Conservation (phyloP, 37 sponge, comb jelly and placozoan genomes). For the Hormiphora californensis region DNA sequence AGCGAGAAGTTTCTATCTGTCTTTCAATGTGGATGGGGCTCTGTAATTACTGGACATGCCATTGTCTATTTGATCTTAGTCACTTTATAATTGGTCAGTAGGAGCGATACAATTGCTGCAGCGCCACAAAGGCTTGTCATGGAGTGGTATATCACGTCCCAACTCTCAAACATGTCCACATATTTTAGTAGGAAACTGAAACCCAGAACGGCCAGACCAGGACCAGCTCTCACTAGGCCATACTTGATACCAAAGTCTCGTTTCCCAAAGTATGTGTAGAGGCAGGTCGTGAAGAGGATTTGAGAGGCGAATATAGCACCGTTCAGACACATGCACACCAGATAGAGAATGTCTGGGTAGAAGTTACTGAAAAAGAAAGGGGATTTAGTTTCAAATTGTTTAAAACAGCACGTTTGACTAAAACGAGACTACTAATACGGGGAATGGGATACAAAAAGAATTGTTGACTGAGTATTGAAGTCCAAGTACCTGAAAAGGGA, state of each 20-base stretch:
- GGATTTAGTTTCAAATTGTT: not conserved
- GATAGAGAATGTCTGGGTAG: slow-evolving; percentile 31
- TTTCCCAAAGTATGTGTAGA: slow-evolving; percentile 46
- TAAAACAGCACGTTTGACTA: too few species aligned
- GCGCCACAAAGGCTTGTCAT: not conserved
- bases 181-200: slow-evolving; percentile 51
- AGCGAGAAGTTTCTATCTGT: too few species aligned
- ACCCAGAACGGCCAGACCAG: slow-evolving; percentile 40
- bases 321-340: slow-evolving; percentile 37
- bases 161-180: slow-evolving; percentile 13
- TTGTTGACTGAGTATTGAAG: not conserved
- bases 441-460: not conserved
- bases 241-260: slow-evolving; percentile 38
- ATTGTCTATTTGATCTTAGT: slow-evolving; percentile 24
- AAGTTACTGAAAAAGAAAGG: not conserved
- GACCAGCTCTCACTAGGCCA: slow-evolving; percentile 46
- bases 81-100: slow-evolving; percentile 11
- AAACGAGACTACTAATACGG: too few species aligned
- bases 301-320: slow-evolving; percentile 51
- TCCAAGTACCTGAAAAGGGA: not conserved
- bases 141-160: slow-evolving; percentile 12
- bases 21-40: too few species aligned
- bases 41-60: too few species aligned
- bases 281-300: slow-evolving; percentile 54
- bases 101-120: not conserved